Evolutionary conservation across 2,113 vertebrate genomes (phyloP).

Genomic region (Rhinolophus sinicus): DNA sequence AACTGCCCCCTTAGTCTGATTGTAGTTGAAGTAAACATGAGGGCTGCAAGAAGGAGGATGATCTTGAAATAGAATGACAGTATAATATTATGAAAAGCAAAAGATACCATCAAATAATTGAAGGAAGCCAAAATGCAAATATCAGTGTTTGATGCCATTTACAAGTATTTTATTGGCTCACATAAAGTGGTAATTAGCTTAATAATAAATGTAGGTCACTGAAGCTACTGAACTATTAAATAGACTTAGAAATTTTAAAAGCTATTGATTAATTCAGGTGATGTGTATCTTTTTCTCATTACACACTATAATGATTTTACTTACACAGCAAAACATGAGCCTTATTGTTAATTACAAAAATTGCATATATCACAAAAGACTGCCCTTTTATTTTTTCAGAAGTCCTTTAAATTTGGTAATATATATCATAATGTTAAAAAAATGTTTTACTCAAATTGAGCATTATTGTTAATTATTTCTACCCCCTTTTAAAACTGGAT

Average conservation of each 20-base stretch:
- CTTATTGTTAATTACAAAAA: slow-evolving; percentile 51
- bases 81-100: neutral
- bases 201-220: slow-evolving; percentile 54
- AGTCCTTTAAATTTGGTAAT: neutral
- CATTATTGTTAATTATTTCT: neutral
- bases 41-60: neutral
- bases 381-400: neutral
- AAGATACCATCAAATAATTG: neutral
- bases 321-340: neutral
- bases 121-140: slow-evolving; percentile 1
- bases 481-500: neutral
- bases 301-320: slow-evolving; percentile 61
- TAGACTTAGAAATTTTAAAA: slow-evolving; percentile 66
- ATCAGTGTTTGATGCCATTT: slow-evolving; percentile 22
- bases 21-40: neutral
- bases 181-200: slow-evolving; percentile 62
- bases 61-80: slow-evolving; percentile 1
- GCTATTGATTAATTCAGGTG: slow-evolving; percentile 68
- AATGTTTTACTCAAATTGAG: neutral
- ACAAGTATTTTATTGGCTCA: slow-evolving; percentile 34
- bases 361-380: neutral
- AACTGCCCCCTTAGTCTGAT: neutral
- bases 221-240: slow-evolving; percentile 70
- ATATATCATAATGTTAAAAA: neutral
- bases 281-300: slow-evolving; percentile 64